A percentile compares a stretch with the other conserved stretches of the same genome.
Conservation (phyloP, 1,140 invertebrate species). For the Nautilus pompilius region DNA sequence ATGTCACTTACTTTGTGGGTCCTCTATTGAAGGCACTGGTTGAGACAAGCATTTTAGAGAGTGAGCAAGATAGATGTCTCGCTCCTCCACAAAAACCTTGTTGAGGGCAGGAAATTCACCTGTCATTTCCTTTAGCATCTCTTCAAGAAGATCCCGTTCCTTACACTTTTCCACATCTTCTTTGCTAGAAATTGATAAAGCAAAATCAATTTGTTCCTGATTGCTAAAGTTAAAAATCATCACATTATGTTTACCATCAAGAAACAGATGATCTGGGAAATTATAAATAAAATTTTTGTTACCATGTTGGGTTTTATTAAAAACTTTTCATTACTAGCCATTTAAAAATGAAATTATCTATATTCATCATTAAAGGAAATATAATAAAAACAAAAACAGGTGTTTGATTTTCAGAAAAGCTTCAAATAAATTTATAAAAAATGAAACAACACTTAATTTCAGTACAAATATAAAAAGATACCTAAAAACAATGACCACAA, state of each 20-base stretch:
- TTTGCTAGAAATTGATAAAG: conserved; percentile 60
- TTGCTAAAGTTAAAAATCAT: neutral
- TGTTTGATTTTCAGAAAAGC: too few species aligned
- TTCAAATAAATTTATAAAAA: too few species aligned
- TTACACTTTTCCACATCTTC: conserved; percentile 94
- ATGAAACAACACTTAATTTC: too few species aligned
- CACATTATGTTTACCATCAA: neutral
- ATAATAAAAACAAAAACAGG: too few species aligned
- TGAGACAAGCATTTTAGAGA: conserved; percentile 76
- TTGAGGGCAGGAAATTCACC: conserved; percentile 87
- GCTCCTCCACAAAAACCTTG: conserved; percentile 88
- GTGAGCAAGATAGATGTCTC: conserved; percentile 86
- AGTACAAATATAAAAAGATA: too few species aligned
- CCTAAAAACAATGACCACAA: too few species aligned
- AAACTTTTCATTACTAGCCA: too few species aligned
- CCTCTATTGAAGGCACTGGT: conserved; percentile 33
- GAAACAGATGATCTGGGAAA: neutral
- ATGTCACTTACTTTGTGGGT: conserved; percentile 29
- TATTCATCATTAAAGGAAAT: too few species aligned
- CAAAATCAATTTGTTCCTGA: too few species aligned
- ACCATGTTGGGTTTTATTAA: too few species aligned
- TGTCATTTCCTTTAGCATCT: conserved; percentile 86
- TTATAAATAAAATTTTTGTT: neutral
- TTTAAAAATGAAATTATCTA: too few species aligned
- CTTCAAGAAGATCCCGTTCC: conserved; percentile 83